Conservation (phyloP, 2,113 vertebrate genomes). For the Phrynosoma blainvillii region DNA sequence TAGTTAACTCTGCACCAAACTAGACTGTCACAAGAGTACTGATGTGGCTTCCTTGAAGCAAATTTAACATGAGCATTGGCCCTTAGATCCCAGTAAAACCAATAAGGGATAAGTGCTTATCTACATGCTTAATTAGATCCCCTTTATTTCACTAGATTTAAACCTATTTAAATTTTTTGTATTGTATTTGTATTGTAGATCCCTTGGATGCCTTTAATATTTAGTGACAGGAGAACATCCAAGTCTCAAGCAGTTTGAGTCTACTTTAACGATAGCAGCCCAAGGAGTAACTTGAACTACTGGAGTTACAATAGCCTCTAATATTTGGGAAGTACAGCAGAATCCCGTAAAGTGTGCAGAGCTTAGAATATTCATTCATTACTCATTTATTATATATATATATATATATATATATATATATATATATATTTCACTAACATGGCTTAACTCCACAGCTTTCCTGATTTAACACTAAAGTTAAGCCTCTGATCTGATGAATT, state of each 20-base stretch:
- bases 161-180: background rate
- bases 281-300: background rate
- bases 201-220: background rate
- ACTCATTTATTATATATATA: too few species aligned
- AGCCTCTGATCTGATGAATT: too few species aligned
- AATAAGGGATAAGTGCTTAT: background rate
- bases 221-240: background rate
- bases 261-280: background rate
- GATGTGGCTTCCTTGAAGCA: background rate
- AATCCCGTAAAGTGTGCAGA: background rate
- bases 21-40: background rate
- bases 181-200: background rate
- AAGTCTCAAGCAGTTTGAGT: background rate
- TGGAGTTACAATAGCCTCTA: background rate
- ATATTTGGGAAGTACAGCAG: background rate
- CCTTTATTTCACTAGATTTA: background rate
- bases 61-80: background rate
- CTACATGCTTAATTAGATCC: background rate
- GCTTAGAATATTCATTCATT: too few species aligned
- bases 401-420: too few species aligned
- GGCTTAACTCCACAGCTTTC: too few species aligned
- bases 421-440: too few species aligned
- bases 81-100: constrained; percentile 3
- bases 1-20: background rate
- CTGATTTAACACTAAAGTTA: too few species aligned